Evolutionary conservation across 2,113 vertebrate species (phyloP).

Genomic region (Limanda limanda): DNA sequence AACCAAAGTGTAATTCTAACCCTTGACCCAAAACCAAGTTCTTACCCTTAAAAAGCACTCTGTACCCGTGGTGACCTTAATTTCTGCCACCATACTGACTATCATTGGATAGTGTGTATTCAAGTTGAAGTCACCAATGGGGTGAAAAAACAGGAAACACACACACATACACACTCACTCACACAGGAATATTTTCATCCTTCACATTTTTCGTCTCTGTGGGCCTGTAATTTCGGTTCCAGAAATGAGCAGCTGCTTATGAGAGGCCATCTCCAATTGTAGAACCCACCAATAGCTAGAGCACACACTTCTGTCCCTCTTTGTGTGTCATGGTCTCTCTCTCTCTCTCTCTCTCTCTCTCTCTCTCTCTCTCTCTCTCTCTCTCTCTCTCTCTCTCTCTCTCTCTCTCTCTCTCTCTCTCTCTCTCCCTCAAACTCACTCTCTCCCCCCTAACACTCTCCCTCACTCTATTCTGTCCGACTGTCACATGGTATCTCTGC

Average conservation of each 20-base stretch:
- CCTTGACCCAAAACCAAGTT: no score
- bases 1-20: no score
- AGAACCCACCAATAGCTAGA: constrained; percentile 25
- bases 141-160: no score
- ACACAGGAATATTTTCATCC: constrained; percentile 23
- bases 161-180: constrained; percentile 26
- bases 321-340: neutral
- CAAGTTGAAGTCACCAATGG: neutral
- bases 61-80: no score
- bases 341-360: no score
- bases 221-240: constrained; percentile 36
- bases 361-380: no score
- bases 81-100: no score
- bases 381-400: no score
- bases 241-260: constrained; percentile 57
- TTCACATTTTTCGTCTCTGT: constrained; percentile 46
- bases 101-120: neutral
- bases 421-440: no score
- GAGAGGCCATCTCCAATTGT: constrained; percentile 41
- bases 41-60: no score
- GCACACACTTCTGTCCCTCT: constrained; percentile 13
- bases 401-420: no score
- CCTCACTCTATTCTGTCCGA: constrained; percentile 32
- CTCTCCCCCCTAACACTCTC: neutral
- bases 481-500: constrained; percentile 48